Conservation (phyloP, 2,888 invertebrate genomes). For the Euproctis similis region DNA sequence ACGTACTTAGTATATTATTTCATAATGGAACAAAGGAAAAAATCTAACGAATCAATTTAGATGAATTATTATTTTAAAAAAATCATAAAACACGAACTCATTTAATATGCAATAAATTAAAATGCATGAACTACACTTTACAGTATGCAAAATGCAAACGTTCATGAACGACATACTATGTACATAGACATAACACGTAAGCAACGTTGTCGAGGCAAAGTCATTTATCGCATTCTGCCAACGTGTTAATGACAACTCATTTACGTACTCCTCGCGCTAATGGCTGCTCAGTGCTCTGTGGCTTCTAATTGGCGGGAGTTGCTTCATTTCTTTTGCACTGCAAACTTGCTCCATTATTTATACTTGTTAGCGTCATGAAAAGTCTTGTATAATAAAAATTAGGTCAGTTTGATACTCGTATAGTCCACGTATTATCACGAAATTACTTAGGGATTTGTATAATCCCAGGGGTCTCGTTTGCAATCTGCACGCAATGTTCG, state of each 20-base stretch:
- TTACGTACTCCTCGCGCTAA: constrained; percentile 22
- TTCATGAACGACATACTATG: constrained; percentile 5
- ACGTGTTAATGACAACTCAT: constrained; percentile 22
- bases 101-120: too few species aligned
- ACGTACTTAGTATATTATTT: too few species aligned
- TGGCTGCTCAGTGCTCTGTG: constrained; percentile 18
- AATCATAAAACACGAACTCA: too few species aligned
- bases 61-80: too few species aligned
- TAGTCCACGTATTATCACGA: too few species aligned
- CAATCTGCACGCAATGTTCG: too few species aligned
- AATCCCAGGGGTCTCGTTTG: too few species aligned
- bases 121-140: too few species aligned
- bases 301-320: constrained; percentile 23
- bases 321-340: constrained; percentile 1
- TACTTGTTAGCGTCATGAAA: constrained; percentile 9
- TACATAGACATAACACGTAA: background rate
- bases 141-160: constrained; percentile 9
- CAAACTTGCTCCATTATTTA: constrained; percentile 8
- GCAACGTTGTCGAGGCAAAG: constrained; percentile 8
- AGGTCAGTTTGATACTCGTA: constrained; percentile 14
- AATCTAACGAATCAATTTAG: too few species aligned
- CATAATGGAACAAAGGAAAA: too few species aligned
- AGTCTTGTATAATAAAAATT: constrained; percentile 12
- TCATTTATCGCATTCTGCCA: constrained; percentile 11
- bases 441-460: too few species aligned